Conservation (phyloP, 2,113 vertebrate genomes). For the Butorides virescens region DNA sequence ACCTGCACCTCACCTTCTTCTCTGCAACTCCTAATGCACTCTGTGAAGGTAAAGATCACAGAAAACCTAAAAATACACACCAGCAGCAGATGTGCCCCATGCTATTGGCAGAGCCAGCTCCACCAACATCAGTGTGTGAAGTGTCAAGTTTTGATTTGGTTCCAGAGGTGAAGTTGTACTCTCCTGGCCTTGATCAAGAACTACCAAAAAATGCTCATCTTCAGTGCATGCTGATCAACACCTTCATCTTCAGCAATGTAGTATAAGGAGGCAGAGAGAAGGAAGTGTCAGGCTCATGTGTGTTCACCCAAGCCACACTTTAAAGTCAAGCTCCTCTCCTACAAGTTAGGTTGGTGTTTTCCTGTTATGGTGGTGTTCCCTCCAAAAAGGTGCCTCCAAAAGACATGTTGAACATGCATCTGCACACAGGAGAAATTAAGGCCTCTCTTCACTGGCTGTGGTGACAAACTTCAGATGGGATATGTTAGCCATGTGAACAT, state of each 20-base stretch:
- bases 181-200: background rate
- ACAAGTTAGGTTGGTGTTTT: background rate
- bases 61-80: background rate
- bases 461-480: background rate
- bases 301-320: background rate
- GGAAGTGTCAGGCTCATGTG: background rate
- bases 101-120: background rate
- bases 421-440: constrained; percentile 39
- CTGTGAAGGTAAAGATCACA: background rate
- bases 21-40: background rate
- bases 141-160: background rate
- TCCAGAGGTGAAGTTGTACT: background rate
- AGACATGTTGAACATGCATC: background rate
- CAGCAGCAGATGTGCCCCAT: background rate
- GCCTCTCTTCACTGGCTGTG: constrained; percentile 28
- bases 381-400: constrained; percentile 1
- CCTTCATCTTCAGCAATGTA: background rate
- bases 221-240: background rate
- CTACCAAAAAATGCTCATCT: background rate
- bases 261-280: background rate
- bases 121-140: background rate
- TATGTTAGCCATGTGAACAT: background rate
- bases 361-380: background rate
- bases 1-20: background rate
- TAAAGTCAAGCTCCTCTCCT: background rate